These are phyloP conservation scores for Callitettix versicolor DNA, from an alignment of 1,140 invertebrate genomes.

Conservation along the genomic window DNA sequence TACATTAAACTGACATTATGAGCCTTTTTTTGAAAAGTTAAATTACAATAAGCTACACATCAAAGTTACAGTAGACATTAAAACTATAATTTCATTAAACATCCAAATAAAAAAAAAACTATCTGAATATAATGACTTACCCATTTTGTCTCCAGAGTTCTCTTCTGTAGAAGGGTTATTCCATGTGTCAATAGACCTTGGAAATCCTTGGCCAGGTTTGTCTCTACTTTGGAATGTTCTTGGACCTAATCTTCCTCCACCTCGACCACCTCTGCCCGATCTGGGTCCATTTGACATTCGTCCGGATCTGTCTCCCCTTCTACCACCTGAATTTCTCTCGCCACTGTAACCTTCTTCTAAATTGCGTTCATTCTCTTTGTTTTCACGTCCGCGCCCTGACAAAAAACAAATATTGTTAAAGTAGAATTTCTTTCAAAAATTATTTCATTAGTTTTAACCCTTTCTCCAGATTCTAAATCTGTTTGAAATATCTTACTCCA, in stretches of 20 bases:
- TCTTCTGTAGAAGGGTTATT: constrained; percentile 36
- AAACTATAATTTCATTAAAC: too few relatives aligned
- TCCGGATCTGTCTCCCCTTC: constrained; percentile 41
- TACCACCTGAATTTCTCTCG: constrained; percentile 36
- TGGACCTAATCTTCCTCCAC: constrained; percentile 41
- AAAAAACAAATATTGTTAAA: not conserved
- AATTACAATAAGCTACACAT: too few relatives aligned
- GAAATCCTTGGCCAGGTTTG: constrained; percentile 25
- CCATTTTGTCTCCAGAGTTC: constrained; percentile 19
- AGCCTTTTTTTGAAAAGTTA: too few relatives aligned
- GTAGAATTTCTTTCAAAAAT: not conserved
- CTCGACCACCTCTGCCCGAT: constrained; percentile 41
- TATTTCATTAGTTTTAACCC: not conserved
- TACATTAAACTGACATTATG: too few relatives aligned
- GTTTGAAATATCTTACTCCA: too few relatives aligned
- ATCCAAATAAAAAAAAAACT: too few relatives aligned
- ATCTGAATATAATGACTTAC: constrained; percentile 20
- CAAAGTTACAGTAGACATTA: too few relatives aligned
- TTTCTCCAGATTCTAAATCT: too few relatives aligned
- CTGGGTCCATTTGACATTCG: constrained; percentile 31
- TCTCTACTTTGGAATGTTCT: constrained; percentile 40
- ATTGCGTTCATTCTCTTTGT: constrained; percentile 49
- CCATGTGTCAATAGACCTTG: constrained; percentile 46
- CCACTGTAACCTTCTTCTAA: constrained; percentile 37
- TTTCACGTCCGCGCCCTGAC: constrained; percentile 44